Conservation (phyloP, 2,888 invertebrate species). For the Tachystola acroxantha region DNA sequence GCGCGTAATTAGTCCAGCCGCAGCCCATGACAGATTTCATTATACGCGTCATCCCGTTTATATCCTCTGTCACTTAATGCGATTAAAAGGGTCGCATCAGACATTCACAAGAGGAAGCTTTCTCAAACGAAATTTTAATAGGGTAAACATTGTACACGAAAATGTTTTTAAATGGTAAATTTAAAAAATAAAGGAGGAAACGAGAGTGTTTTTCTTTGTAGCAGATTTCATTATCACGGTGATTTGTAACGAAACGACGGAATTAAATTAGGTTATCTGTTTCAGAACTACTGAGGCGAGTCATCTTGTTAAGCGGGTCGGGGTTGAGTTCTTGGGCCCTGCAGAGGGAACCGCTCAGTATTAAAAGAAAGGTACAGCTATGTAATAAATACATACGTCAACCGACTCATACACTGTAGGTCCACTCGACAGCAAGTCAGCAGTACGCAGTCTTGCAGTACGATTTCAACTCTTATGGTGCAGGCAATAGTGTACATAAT, state of each 20-base stretch:
- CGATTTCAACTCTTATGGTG: too few relatives aligned
- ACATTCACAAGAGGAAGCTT: conserved; percentile 39
- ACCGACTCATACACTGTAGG: too few relatives aligned
- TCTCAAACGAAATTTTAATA: conserved; percentile 36
- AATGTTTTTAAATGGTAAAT: conserved; percentile 21
- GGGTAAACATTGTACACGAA: conserved; percentile 30
- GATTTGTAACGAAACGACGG: conserved; percentile 49
- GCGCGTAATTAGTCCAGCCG: conserved; percentile 54
- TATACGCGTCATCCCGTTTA: conserved; percentile 49
- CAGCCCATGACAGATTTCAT: conserved; percentile 50
- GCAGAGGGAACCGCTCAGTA: conserved; percentile 88
- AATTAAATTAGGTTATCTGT: conserved; percentile 68
- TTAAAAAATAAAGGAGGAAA: conserved; percentile 19
- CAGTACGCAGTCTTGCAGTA: too few relatives aligned
- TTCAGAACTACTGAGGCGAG: conserved; percentile 91
- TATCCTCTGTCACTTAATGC: conserved; percentile 52
- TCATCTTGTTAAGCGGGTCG: conserved; percentile 92
- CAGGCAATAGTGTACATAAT: too few relatives aligned
- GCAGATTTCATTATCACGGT: conserved; percentile 44
- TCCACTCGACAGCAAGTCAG: too few relatives aligned
- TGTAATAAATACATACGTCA: conserved; percentile 20
- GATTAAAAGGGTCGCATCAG: conserved; percentile 53
- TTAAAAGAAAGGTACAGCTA: conserved; percentile 81
- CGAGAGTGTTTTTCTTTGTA: conserved; percentile 41
- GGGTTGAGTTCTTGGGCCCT: conserved; percentile 95